phyloP scores from a whole-genome alignment of 2,113 vertebrate species.

The Laticauda colubrina region DNA sequence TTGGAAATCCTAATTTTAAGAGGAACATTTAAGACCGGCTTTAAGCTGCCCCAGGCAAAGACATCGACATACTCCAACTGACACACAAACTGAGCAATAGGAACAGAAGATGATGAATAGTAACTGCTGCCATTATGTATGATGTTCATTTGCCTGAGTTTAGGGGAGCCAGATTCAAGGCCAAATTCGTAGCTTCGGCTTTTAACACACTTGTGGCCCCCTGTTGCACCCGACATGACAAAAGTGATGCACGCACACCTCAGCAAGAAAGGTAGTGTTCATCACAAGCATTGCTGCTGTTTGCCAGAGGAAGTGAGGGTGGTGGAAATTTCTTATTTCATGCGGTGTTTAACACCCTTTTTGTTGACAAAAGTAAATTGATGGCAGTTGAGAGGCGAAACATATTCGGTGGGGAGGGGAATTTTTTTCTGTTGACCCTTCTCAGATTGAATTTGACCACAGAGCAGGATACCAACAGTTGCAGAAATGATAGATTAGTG shows the following conservation, averaged over 20 bases:
- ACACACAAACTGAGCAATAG: background rate
- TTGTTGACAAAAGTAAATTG: slow-evolving; percentile 95
- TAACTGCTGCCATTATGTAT: background rate
- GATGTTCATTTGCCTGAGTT: background rate
- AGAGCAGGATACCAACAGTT: slow-evolving; percentile 83
- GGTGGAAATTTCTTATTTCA: slow-evolving; percentile 76
- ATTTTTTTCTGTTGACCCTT: slow-evolving; percentile 85
- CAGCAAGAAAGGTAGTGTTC: slow-evolving; percentile 25
- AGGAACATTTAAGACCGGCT: background rate
- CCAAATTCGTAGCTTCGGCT: background rate
- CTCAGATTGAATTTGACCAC: slow-evolving; percentile 93
- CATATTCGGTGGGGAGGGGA: slow-evolving; percentile 71
- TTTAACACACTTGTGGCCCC: background rate
- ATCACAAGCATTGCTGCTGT: slow-evolving; percentile 55
- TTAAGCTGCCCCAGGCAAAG: no score
- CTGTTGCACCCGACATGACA: background rate
- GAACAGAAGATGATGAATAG: background rate
- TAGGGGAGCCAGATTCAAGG: slow-evolving; percentile 9
- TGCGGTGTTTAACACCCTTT: slow-evolving; percentile 79
- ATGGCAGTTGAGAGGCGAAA: slow-evolving; percentile 80
- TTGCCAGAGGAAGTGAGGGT: slow-evolving; percentile 74
- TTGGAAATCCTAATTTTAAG: background rate
- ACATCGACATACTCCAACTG: no score
- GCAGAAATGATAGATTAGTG: slow-evolving; percentile 97
- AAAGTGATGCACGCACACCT: background rate